Evolutionary conservation across 2,113 vertebrate species (phyloP), one percentile per base, ranked within the genome.

Genomic region (Gyps fulvus): DNA sequence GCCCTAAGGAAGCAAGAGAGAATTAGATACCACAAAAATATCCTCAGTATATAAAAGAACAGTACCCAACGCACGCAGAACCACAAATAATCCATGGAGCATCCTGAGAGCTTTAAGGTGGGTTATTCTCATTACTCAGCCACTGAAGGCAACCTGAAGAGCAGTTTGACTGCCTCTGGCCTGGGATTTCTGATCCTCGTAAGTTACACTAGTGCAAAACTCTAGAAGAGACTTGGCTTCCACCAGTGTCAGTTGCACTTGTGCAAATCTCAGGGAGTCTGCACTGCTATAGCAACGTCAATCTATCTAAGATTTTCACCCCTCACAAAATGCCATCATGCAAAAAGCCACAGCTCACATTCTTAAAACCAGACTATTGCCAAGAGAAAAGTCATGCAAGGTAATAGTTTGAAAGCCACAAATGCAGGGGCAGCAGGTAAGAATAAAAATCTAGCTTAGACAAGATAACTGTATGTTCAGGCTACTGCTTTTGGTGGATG

Each of bases 1-100:
- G 99, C 99, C 98, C 99, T 99, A 84, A 57, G 83, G 81, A 73
- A 95, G 69, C 76, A 95, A 89, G 67, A 95, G 66, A 87, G 27
- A 42, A 78, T 90, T 18, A 86, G 45, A 59, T 9, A 26, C 31
- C 57, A 71, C 42, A 26, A 52, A 87, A 81, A 73, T 0, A 78
- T 13, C 38, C 82, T 36, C 74, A 26, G 22, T 6, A 31, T 6
- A 13, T 13, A 17, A 17, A 45, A 50, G 9, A 50, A 31, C 47
- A 74, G 65, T 19, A 27, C 16, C 8, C 34, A 36, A 12, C 0
- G 11, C n/a, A 11, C 8, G 49, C 47, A 78, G 18, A 61, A 31
- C 57, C 52, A 71, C 55, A 52, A 11, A 10, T 7, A 62, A 45
- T 0, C 22, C 71, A 16, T 0, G 4, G 14, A 59, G 40, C 62